phyloP scores from a whole-genome alignment of 2,113 vertebrate species.

The Corythoichthys intestinalis region DNA sequence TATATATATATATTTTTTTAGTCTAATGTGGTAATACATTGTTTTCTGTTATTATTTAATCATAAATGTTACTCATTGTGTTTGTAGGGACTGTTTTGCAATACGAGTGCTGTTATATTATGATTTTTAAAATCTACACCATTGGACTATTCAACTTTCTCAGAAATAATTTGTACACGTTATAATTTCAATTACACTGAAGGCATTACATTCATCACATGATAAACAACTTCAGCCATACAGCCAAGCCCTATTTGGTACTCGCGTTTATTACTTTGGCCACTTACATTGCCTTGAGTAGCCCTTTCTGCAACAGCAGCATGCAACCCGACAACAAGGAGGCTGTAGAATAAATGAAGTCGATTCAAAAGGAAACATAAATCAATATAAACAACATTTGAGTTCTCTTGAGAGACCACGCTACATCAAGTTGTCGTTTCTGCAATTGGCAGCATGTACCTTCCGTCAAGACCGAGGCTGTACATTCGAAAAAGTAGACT shows the following conservation, averaged over 20 bases:
- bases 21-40: too few species aligned
- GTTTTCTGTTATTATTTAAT: too few species aligned
- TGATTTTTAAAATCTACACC: too few species aligned
- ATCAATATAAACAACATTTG: background rate
- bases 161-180: too few species aligned
- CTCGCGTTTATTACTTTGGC: background rate
- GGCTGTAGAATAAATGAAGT: background rate
- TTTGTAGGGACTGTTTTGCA: too few species aligned
- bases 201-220: too few species aligned
- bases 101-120: too few species aligned
- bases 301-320: background rate
- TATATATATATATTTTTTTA: too few species aligned
- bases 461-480: background rate
- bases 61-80: too few species aligned
- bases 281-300: background rate
- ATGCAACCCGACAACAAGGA: background rate
- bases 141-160: too few species aligned
- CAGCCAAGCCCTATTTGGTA: background rate
- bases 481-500: conserved; percentile 3
- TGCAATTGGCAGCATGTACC: background rate
- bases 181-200: too few species aligned
- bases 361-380: background rate
- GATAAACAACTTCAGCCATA: too few species aligned
- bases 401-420: background rate
- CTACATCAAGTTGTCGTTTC: background rate